Evolutionary conservation across 1,140 invertebrate genomes (phyloP), one percentile per base, ranked within the genome.

Genomic region (Drosophila nannoptera): DNA sequence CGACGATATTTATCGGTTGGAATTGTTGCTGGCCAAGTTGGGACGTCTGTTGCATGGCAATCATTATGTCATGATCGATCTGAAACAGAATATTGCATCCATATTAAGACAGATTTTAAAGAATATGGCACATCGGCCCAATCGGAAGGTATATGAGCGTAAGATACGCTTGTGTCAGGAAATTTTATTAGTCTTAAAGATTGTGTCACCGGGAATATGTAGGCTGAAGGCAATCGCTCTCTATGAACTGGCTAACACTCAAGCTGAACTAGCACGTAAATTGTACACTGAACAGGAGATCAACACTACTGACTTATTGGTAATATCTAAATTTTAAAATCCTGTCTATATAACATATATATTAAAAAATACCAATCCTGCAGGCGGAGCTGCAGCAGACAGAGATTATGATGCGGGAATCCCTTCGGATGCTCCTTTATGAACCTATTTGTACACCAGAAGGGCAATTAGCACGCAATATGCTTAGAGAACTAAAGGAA

Each of bases 371-470:
- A 5, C 6, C 29, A 7, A 36, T 31, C 45, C 76, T 82, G 90
- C 88, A 91, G 66, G 87, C 88, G 65, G 86, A 94, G 16, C 67
- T 89, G 4, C 75, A 92, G 66, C 87, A 91, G 64, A 92, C 92
- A 1, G 92, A 92, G 75, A 87, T 87, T 58, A 89, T 92, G 75
- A 82, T 94, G 4, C 94, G 93, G 70, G 91, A 92, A 66, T 90
- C 94, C 0, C 81, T 95, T 5, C 91, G 91, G 54, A 93, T 93
- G 90, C 88, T 96, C 3, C 89, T 95, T 7, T 92, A 94, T 46
- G 94, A 96, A 89, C 94, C 94, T 0, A 81, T 89, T 0, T 91
- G 91, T 12, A 93, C 93, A n/a, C 94, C 94, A 0, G 95, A 96
- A 87, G 94, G 94, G 2, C 89, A 92, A 61, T 75, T 95, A 5